Percentiles rank a stretch among this genome's conserved stretches.
Conservation (phyloP, 2,888 invertebrate species). For the Pandemis corylana region DNA sequence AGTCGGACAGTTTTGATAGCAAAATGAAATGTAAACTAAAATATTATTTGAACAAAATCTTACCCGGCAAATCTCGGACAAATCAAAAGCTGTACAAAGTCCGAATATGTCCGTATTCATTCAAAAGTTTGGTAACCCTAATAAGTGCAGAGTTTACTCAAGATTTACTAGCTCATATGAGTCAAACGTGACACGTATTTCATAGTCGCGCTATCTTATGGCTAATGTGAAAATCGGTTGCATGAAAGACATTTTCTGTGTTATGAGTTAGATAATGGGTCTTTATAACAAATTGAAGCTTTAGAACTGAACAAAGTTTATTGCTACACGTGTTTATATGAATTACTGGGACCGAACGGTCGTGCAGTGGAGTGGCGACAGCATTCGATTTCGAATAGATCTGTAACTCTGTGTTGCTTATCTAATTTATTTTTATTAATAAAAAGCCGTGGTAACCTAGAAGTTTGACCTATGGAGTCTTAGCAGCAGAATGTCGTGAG, state of each 20-base stretch:
- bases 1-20: background rate
- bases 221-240: conserved; percentile 26
- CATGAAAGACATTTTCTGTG: conserved; percentile 6
- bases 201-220: conserved; percentile 24
- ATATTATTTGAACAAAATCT: background rate
- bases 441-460: too few species aligned
- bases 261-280: conserved; percentile 4
- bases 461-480: too few species aligned
- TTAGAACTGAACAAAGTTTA: background rate
- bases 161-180: conserved; percentile 44
- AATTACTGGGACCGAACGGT: background rate
- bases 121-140: background rate
- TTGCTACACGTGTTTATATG: background rate
- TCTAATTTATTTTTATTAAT: too few species aligned
- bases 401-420: too few species aligned
- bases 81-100: background rate
- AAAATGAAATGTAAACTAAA: background rate
- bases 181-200: conserved; percentile 52
- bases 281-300: conserved; percentile 1
- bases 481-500: too few species aligned
- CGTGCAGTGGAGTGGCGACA: background rate
- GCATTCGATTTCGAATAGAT: too few species aligned
- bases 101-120: background rate
- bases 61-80: background rate
- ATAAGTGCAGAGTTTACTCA: conserved; percentile 35